A percentile compares a stretch with the other conserved stretches of the same genome.
These are phyloP conservation scores for Trypoxylon attenuatum DNA, from an alignment of 2,888 invertebrate genomes.

Conservation along the genomic window DNA sequence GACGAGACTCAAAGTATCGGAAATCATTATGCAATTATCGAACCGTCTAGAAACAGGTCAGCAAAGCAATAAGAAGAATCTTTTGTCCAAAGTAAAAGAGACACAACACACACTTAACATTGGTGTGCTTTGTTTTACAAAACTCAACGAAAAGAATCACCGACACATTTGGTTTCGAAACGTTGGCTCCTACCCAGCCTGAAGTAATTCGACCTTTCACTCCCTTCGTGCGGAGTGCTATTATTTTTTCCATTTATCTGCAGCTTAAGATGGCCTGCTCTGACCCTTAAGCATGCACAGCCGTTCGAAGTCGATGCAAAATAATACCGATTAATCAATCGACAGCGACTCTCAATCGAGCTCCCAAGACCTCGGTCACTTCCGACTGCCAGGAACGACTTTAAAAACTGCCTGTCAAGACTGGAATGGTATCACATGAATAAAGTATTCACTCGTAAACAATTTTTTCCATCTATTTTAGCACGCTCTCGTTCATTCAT, in stretches of 20 bases:
- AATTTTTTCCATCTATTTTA: slow-evolving; percentile 1
- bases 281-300: slow-evolving; percentile 51
- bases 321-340: slow-evolving; percentile 55
- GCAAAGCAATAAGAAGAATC: no score
- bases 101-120: no score
- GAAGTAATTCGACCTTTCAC: slow-evolving; percentile 35
- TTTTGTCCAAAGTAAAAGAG: no score
- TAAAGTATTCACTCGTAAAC: neutral
- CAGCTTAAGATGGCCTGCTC: slow-evolving; percentile 52
- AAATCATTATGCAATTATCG: no score
- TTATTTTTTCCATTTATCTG: slow-evolving; percentile 52
- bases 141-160: no score
- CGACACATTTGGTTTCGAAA: slow-evolving; percentile 32
- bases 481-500: slow-evolving; percentile 10
- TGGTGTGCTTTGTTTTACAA: no score
- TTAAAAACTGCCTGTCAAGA: no score
- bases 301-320: slow-evolving; percentile 54
- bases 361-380: neutral
- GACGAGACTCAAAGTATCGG: no score
- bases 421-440: no score
- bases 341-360: slow-evolving; percentile 35
- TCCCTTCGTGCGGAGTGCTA: slow-evolving; percentile 25
- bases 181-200: slow-evolving; percentile 17
- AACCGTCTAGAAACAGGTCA: no score
- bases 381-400: no score